Evolutionary conservation across 2,888 invertebrate species (phyloP).

Genomic region (Geotrupes spiniger): DNA sequence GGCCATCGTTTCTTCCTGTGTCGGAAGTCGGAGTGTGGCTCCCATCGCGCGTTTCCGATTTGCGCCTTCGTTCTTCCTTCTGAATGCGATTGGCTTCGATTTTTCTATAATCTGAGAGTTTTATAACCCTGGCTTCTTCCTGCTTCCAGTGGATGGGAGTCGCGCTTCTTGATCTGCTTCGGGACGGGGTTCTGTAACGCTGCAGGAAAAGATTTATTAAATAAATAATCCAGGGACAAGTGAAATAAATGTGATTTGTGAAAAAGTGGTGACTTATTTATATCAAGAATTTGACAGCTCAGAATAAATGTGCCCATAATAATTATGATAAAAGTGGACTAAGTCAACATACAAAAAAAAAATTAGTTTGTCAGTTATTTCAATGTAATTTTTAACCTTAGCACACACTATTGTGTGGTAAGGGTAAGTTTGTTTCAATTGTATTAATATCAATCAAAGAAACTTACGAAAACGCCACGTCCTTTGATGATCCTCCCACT

Average conservation of each 20-base stretch:
- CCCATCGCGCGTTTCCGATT: conserved; percentile 12
- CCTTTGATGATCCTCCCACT: conserved; percentile 89
- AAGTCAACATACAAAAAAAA: too few relatives aligned
- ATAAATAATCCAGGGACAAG: conserved; percentile 8
- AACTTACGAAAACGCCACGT: conserved; percentile 85
- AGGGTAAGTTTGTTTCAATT: too few relatives aligned
- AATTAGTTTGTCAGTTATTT: too few relatives aligned
- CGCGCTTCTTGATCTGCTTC: conserved; percentile 80
- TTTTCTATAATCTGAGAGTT: conserved; percentile 76
- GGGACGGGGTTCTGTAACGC: conserved; percentile 84
- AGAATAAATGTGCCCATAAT: too few relatives aligned
- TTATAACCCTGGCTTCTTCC: conserved; percentile 81
- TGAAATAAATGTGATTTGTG: too few relatives aligned
- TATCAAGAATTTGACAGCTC: too few relatives aligned
- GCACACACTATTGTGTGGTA: too few relatives aligned
- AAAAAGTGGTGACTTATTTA: background rate
- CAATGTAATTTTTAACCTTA: too few relatives aligned
- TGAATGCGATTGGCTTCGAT: conserved; percentile 63
- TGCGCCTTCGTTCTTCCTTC: conserved; percentile 21
- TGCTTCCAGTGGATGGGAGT: conserved; percentile 95
- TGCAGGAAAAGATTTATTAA: conserved; percentile 43
- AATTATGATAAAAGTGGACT: too few relatives aligned
- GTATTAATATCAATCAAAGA: too few relatives aligned
- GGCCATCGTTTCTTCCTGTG: background rate
- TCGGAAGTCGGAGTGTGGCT: conserved; percentile 10